Conservation (phyloP, 1,140 invertebrate species). For the Bathynomus jamesi region DNA sequence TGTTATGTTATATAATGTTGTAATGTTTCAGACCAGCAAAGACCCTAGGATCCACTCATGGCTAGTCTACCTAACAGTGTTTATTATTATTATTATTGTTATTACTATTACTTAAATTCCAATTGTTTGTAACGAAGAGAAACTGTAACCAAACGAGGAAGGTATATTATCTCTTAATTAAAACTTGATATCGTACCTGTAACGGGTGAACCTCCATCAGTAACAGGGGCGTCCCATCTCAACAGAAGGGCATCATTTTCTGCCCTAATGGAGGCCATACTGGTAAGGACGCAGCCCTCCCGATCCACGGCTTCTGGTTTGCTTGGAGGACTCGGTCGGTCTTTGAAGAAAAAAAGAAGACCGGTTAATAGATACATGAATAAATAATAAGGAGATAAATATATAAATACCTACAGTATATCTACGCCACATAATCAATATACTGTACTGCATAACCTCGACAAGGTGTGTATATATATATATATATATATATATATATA, state of each 20-base stretch:
- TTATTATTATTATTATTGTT: too few species aligned
- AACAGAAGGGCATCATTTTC: constrained; percentile 74
- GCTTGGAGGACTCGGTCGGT: constrained; percentile 64
- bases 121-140: too few species aligned
- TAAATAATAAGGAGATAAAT: neutral
- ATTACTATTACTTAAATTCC: too few species aligned
- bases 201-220: constrained; percentile 82
- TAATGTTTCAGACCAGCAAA: too few species aligned
- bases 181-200: too few species aligned
- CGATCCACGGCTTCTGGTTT: constrained; percentile 44
- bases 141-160: too few species aligned
- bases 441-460: too few species aligned
- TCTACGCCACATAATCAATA: neutral
- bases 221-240: constrained; percentile 68
- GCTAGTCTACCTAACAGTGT: too few species aligned
- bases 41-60: too few species aligned
- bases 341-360: constrained; percentile 48
- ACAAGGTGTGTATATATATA: neutral
- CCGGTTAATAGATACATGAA: neutral
- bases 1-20: too few species aligned
- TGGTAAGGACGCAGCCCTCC: constrained; percentile 28
- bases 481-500: constrained; percentile 6
- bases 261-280: constrained; percentile 46
- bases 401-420: constrained; percentile 1
- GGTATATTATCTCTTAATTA: too few species aligned